Conservation (phyloP, 2,888 invertebrate species). For the Scaptomyza cyrtandrae region DNA sequence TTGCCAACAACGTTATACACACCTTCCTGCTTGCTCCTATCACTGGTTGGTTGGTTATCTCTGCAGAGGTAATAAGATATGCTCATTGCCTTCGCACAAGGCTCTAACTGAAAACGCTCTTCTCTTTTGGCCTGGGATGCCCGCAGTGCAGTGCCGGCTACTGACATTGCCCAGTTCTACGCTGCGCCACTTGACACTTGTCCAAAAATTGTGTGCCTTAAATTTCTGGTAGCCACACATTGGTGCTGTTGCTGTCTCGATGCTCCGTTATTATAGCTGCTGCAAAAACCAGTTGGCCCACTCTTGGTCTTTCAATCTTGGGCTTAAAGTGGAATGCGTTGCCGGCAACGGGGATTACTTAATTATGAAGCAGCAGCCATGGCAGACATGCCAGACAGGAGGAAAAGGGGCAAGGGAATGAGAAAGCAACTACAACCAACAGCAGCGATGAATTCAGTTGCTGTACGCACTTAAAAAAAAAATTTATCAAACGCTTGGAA, state of each 20-base stretch:
- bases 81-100: constrained; percentile 61
- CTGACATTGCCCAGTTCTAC: constrained; percentile 30
- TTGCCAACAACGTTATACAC: constrained; percentile 12
- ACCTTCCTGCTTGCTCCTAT: not conserved
- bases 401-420: constrained; percentile 2
- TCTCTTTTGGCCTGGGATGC: constrained; percentile 47
- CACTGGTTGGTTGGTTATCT: constrained; percentile 38
- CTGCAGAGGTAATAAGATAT: constrained; percentile 77
- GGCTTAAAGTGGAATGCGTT: constrained; percentile 68
- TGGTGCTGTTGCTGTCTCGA: constrained; percentile 35
- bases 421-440: constrained; percentile 4
- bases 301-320: constrained; percentile 44
- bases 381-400: constrained; percentile 22
- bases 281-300: constrained; percentile 62
- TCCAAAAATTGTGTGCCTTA: constrained; percentile 46
- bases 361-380: constrained; percentile 67
- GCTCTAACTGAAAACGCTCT: constrained; percentile 47
- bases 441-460: constrained; percentile 21
- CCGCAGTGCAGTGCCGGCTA: constrained; percentile 60
- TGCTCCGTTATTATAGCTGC: constrained; percentile 64
- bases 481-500: constrained; percentile 33
- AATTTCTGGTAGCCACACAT: constrained; percentile 60
- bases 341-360: constrained; percentile 69
- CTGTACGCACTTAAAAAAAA: constrained; percentile 16
- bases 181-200: constrained; percentile 40